Evolutionary conservation across 2,888 invertebrate species (phyloP), one percentile per base, ranked within the genome.

Genomic region (Plebejus argus): DNA sequence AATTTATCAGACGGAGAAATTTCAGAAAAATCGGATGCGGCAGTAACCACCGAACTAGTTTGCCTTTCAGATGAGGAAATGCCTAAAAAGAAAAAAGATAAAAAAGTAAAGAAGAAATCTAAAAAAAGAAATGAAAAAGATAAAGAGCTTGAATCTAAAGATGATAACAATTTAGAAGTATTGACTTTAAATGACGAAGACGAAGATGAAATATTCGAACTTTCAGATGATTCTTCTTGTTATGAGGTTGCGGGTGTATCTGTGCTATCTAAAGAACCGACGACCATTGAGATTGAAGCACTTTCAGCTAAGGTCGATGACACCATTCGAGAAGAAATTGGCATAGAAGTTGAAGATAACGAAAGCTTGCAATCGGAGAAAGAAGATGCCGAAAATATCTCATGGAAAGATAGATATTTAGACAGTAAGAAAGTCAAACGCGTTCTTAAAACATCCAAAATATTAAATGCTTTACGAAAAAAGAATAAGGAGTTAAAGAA

Each of bases 321-420:
- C 81, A 92, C 93, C 76, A 89, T 91, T 18, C 82, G 87, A 83
- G 88, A 86, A 33, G 89, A 90, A 15, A 85, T 89, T 0, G 84
- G 88, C 0, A 89, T 87, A 79, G 86, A 89, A 76, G 87, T 88
- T 76, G 81, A 76, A 80, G 83, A 86, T 76, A 84, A 87, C 49
- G 88, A 88, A 78, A 81, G 76, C 71, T 56, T 70, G 78, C 45
- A 79, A 76, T 45, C 39, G 0, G 78, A 76, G 18, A 45, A 28
- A 1, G 80, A 82, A 20, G 80, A 81, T 35, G 45, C 80, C 35
- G 82, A 81, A 76, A 82, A 81, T 58, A 79, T 84, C 58, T 95
- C 95, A 0, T 96, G 96, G 96, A 95, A 95, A 83, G 92, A 95
- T 70, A 89, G 96, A 72, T 96, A 95, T 85, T 86, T 96, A 71